phyloP scores from a whole-genome alignment of 2,888 invertebrate genomes.

The Zhengitettix transpicula region DNA sequence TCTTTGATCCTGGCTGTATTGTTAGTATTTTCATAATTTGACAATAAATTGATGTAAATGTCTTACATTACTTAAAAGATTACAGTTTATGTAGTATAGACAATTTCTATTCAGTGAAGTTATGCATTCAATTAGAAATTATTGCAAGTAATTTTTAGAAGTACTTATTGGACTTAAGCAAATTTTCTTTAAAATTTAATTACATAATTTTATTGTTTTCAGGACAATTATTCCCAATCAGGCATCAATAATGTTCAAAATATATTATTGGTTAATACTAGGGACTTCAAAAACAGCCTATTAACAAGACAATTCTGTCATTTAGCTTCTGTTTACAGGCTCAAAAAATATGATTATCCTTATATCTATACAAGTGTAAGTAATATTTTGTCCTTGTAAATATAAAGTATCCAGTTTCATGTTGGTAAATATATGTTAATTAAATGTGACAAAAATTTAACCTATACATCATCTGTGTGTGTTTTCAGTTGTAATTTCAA shows the following conservation, averaged over 20 bases:
- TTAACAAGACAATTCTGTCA: conserved; percentile 43
- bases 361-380: conserved; percentile 28
- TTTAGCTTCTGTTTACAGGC: conserved; percentile 45
- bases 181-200: too few species aligned
- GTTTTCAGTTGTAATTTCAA: too few species aligned
- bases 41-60: neutral
- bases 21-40: neutral
- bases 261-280: conserved; percentile 32
- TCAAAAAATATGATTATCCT: conserved; percentile 49
- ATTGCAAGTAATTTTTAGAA: too few species aligned
- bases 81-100: neutral
- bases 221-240: conserved; percentile 21
- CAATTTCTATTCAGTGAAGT: neutral
- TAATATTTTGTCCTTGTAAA: neutral
- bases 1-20: neutral
- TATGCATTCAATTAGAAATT: neutral
- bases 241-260: conserved; percentile 34
- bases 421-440: too few species aligned
- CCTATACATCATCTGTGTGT: too few species aligned
- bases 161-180: too few species aligned
- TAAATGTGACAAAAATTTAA: too few species aligned
- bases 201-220: neutral
- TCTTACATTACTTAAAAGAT: neutral
- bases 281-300: conserved; percentile 38
- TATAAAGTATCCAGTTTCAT: too few species aligned